Evolutionary conservation across 2,797 vertebrate genomes (phyloP).

Genomic region (Sebastes diaconus): DNA sequence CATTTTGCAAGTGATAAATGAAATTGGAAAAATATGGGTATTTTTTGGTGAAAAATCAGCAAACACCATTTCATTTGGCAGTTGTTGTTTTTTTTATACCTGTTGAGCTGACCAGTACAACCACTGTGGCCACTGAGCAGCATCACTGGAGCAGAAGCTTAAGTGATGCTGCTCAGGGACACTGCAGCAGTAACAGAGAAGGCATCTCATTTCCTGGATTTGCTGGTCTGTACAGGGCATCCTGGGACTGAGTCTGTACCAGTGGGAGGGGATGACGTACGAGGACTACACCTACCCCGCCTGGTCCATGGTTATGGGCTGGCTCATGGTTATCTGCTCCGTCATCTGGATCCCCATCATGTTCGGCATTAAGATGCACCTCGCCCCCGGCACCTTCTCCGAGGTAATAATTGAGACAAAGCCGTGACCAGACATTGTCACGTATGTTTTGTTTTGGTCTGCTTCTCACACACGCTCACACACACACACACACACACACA

Average conservation of each 20-base stretch:
- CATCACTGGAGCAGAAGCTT: background rate
- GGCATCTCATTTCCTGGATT: background rate
- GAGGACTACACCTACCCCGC: constrained; percentile 95
- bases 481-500: background rate
- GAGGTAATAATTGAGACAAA: constrained; percentile 85
- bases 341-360: constrained; percentile 99
- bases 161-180: background rate
- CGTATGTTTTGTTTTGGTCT: constrained; percentile 28
- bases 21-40: background rate
- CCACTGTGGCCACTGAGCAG: background rate
- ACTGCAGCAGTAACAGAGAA: background rate
- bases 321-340: constrained; percentile 96
- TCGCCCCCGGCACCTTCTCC: constrained; percentile 91
- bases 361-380: constrained; percentile 97
- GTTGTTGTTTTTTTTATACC: background rate
- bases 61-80: background rate
- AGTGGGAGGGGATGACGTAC: constrained; percentile 98
- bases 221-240: constrained; percentile 86
- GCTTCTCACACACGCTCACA: background rate
- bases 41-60: background rate
- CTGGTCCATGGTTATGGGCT: constrained; percentile 98
- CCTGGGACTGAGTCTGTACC: constrained; percentile 94
- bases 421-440: constrained; percentile 13
- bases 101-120: background rate
- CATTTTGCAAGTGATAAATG: background rate